Percentiles rank a stretch among this genome's conserved stretches.
Conservation (phyloP, 2,797 vertebrate genomes). For the Brachymystax lenok region DNA sequence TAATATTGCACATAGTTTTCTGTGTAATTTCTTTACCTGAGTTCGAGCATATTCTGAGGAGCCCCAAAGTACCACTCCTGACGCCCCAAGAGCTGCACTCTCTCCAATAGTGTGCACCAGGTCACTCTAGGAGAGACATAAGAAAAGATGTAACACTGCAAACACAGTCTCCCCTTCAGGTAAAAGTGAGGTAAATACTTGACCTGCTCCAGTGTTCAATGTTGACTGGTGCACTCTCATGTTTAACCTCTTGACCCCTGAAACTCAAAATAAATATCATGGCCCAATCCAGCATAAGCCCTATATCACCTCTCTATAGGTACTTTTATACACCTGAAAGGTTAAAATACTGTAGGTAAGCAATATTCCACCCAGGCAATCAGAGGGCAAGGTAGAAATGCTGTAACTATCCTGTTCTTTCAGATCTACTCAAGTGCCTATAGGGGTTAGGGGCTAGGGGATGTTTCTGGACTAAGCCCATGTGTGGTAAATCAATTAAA, state of each 20-base stretch:
- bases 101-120: slow-evolving; percentile 87
- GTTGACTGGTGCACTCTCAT: not conserved
- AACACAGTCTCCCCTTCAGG: not conserved
- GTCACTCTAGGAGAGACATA: slow-evolving; percentile 75
- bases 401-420: not conserved
- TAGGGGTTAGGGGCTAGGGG: not conserved
- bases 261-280: not conserved
- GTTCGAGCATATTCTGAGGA: slow-evolving; percentile 77
- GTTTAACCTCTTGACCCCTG: not conserved
- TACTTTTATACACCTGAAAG: not conserved
- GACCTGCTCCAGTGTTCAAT: not conserved
- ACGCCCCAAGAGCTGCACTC: slow-evolving; percentile 81
- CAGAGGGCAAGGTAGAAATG: not conserved
- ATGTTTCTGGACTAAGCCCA: not conserved
- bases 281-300: not conserved
- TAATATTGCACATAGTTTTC: no score
- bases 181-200: not conserved
- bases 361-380: not conserved
- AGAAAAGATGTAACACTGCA: not conserved
- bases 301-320: not conserved
- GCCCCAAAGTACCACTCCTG: slow-evolving; percentile 88
- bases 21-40: slow-evolving; percentile 29
- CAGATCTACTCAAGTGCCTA: not conserved
- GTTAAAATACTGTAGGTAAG: not conserved
- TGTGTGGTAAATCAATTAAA: not conserved